Base-by-base conservation (phyloP, 1,140 invertebrate genomes). In the Campodea augens region DNA sequence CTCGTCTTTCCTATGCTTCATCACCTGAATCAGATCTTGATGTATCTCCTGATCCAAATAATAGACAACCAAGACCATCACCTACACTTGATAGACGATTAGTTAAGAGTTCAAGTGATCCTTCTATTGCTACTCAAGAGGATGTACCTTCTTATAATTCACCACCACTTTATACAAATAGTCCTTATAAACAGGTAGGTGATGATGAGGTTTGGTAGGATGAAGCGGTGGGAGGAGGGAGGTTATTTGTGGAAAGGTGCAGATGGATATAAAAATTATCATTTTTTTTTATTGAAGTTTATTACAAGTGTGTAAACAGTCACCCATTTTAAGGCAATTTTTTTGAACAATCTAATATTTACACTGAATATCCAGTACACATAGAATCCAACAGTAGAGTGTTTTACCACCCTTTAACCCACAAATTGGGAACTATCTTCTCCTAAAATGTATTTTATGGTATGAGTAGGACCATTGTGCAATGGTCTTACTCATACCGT, bases 1-100 rank as follows among this genome's bases (percentile, higher is more conserved):
- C 84, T 64, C 79, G 90, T 57, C 70, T 93, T 50, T 93, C 89
- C 57, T 95, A 92, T 68, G 89, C 88, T 50, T 91, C 86, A 55
- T 91, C 87, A 57, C 88, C 88, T 51, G 90, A 95, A 68, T 90
- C 83, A 60, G 90, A 96, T 65, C 71, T 87, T 59, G 88, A 92
- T 67, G 70, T 85, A 54, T 80, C 79, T 58, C 78, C 79, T 48
- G 77, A 74, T 54, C 75, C 76, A 46, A 74, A 73, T 52, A 77
- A 74, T 54, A 75, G 76, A 46, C 74, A 73, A 52, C 57, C 27
- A 44, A 54, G 48, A 43, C 44, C 38, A 49, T 51, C 41, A 54
- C 46, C 12, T 45, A 38, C 42, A 48, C 55, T 58, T 70, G 27
- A 57, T 68, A 50, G 63, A 73, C 69, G 78, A 55, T 71, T 81